phyloP scores from a whole-genome alignment of 1,140 invertebrate species.

The Zaprionus ghesquierei region DNA sequence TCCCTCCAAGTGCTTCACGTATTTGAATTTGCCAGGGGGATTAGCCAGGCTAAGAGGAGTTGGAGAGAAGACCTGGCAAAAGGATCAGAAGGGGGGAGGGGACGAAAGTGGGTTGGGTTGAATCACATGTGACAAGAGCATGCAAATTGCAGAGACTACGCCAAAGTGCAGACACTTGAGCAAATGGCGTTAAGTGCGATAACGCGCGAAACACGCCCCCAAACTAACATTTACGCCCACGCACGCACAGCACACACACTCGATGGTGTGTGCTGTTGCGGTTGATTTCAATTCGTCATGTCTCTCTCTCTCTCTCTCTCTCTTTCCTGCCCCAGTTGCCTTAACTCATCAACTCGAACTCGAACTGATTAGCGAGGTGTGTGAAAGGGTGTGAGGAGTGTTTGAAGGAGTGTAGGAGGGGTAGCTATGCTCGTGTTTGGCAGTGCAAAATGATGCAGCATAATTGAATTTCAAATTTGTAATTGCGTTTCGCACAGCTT shows the following conservation, averaged over 20 bases:
- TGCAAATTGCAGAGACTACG: constrained; percentile 53
- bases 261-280: constrained; percentile 18
- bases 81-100: neutral
- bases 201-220: constrained; percentile 36
- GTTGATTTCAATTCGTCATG: constrained; percentile 19
- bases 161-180: constrained; percentile 63
- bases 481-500: constrained; percentile 16
- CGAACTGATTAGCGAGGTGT: constrained; percentile 33
- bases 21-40: constrained; percentile 16
- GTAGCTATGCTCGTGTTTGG: neutral
- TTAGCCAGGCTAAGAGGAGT: neutral
- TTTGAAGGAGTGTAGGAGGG: neutral
- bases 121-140: constrained; percentile 35
- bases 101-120: neutral
- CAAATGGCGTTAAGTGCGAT: constrained; percentile 59
- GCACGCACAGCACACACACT: neutral
- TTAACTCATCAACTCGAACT: constrained; percentile 8
- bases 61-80: neutral
- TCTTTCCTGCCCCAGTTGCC: neutral
- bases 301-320: neutral
- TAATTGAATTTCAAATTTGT: constrained; percentile 53
- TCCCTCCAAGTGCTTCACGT: neutral
- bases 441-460: constrained; percentile 13
- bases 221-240: constrained; percentile 4
- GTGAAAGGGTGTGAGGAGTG: neutral